Conservation (phyloP, 2,113 vertebrate species). For the Peromyscus leucopus region DNA sequence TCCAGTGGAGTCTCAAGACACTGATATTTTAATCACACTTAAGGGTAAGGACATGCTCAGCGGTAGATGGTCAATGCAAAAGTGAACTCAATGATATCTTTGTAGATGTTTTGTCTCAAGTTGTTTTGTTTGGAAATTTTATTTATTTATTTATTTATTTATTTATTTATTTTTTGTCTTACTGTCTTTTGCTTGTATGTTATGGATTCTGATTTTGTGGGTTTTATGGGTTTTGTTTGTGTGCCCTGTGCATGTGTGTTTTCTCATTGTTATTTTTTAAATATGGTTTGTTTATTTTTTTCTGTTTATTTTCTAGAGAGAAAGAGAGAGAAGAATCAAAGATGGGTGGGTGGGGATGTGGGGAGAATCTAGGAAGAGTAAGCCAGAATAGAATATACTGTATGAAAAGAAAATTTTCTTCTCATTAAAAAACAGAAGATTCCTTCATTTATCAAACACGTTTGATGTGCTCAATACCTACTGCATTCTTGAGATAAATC, state of each 20-base stretch:
- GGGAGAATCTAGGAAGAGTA: not conserved
- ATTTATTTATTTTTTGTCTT: not conserved
- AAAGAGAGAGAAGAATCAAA: not conserved
- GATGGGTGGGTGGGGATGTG: not conserved
- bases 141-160: not conserved
- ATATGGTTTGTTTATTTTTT: not conserved
- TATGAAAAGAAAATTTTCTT: not conserved
- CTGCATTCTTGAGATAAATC: slow-evolving; percentile 42
- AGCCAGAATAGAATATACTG: not conserved
- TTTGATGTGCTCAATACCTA: slow-evolving; percentile 3
- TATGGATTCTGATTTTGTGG: not conserved
- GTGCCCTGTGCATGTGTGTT: not conserved
- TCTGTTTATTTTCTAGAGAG: not conserved
- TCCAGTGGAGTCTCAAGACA: not conserved
- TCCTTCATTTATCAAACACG: slow-evolving; percentile 28
- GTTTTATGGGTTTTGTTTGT: not conserved
- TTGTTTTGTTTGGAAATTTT: not conserved
- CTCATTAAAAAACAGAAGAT: not conserved
- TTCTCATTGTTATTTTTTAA: not conserved
- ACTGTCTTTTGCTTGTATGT: not conserved
- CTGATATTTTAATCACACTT: not conserved
- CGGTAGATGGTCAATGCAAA: not conserved
- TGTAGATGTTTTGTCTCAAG: too few relatives aligned
- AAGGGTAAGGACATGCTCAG: not conserved
- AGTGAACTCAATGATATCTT: not conserved